phyloP scores from a whole-genome alignment of 2,113 vertebrate genomes.

The Formicarius rufipectus region DNA sequence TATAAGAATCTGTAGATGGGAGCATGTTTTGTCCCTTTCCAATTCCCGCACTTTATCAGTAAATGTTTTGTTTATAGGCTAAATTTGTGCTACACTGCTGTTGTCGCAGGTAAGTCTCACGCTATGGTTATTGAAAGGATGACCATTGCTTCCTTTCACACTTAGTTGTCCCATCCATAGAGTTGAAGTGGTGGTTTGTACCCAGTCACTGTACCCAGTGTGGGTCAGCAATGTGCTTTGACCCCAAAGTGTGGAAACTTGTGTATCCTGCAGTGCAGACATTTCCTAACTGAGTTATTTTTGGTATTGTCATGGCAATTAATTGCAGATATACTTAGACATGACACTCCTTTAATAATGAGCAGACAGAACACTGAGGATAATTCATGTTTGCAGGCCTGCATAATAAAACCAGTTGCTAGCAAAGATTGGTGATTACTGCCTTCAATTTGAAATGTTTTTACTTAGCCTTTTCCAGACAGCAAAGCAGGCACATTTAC shows the following conservation, averaged over 20 bases:
- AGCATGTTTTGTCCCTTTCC: not conserved
- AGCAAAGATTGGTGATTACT: not conserved
- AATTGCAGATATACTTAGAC: not conserved
- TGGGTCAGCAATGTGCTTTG: not conserved
- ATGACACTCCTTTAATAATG: not conserved
- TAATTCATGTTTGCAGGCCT: not conserved
- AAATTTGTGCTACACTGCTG: not conserved
- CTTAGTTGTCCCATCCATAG: not conserved
- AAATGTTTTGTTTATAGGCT: not conserved
- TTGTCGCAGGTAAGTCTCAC: not conserved
- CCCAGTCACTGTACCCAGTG: not conserved
- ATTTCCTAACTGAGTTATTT: not conserved
- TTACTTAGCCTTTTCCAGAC: not conserved
- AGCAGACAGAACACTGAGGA: not conserved
- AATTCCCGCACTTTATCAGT: not conserved
- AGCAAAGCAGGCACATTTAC: not conserved
- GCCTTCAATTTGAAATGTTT: not conserved
- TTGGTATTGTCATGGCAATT: not conserved
- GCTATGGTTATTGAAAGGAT: not conserved
- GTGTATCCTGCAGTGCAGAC: not conserved
- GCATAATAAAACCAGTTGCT: not conserved
- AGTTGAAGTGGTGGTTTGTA: not conserved
- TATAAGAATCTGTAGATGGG: not conserved
- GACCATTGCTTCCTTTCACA: not conserved
- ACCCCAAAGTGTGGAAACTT: not conserved